Conservation (phyloP, 2,888 invertebrate genomes). For the Yponomeuta malinellus region DNA sequence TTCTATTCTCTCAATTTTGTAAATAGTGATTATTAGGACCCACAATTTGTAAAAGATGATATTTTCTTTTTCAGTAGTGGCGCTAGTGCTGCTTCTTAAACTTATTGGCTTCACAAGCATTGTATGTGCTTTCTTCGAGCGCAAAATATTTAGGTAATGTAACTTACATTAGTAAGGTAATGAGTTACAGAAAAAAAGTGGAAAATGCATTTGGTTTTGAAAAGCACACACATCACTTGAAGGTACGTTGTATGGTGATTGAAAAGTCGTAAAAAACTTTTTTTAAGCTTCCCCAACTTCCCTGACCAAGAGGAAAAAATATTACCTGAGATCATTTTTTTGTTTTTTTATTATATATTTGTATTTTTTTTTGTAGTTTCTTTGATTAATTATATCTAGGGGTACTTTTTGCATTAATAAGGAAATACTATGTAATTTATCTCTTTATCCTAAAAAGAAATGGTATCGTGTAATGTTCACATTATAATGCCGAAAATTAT, state of each 20-base stretch:
- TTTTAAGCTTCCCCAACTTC: not conserved
- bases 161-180: not conserved
- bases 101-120: not conserved
- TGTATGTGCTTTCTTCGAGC: constrained; percentile 4
- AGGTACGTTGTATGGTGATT: not conserved
- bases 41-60: too few species aligned
- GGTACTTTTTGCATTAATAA: constrained; percentile 20
- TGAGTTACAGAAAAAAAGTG: not conserved
- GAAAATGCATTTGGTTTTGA: not conserved
- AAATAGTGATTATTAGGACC: too few species aligned
- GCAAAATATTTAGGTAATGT: not conserved
- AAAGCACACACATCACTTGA: constrained; percentile 12
- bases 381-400: constrained; percentile 15
- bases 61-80: too few species aligned
- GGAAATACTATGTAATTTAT: constrained; percentile 29
- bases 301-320: constrained; percentile 21
- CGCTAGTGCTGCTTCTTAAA: too few species aligned
- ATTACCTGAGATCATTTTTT: constrained; percentile 60
- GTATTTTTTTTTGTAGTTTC: constrained; percentile 57
- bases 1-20: too few species aligned
- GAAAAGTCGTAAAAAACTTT: not conserved
- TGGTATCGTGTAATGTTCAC: constrained; percentile 24
- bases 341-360: constrained; percentile 50
- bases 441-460: constrained; percentile 21
- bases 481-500: constrained; percentile 25